Evolutionary conservation across 2,888 invertebrate genomes (phyloP).

Genomic region (Pegoplata infirma): DNA sequence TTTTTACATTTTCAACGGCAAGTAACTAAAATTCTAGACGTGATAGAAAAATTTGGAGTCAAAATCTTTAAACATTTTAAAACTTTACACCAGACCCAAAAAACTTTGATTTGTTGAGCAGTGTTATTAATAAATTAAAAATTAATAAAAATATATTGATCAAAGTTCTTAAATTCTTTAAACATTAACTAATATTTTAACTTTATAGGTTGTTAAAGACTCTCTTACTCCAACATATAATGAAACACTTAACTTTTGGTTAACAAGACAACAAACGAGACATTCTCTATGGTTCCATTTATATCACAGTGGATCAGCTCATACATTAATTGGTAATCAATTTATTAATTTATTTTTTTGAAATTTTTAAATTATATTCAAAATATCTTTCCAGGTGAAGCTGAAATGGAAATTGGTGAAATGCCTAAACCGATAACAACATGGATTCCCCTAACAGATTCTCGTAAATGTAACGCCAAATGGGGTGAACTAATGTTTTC

Average conservation of each 20-base stretch:
- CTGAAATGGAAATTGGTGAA: slow-evolving; percentile 82
- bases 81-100: too few relatives aligned
- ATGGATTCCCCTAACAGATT: slow-evolving; percentile 88
- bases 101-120: too few relatives aligned
- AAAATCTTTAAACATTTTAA: too few relatives aligned
- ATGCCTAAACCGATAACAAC: slow-evolving; percentile 85
- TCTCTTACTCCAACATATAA: slow-evolving; percentile 87
- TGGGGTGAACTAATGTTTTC: slow-evolving; percentile 91
- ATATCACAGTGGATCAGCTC: slow-evolving; percentile 82
- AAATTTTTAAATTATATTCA: neutral
- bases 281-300: slow-evolving; percentile 84
- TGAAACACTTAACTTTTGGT: slow-evolving; percentile 85
- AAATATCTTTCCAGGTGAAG: slow-evolving; percentile 79
- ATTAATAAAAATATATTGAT: neutral
- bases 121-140: too few relatives aligned
- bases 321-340: slow-evolving; percentile 79
- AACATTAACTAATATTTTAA: neutral
- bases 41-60: too few relatives aligned
- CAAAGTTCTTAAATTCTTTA: neutral
- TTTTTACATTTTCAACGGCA: too few relatives aligned
- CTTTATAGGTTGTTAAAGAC: slow-evolving; percentile 80
- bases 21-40: too few relatives aligned
- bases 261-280: slow-evolving; percentile 81
- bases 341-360: neutral
- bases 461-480: slow-evolving; percentile 83